Percentiles rank a stretch among this genome's conserved stretches.
Evolutionary conservation across 2,888 invertebrate genomes (phyloP).

Genomic region (Machimus rusticus): DNA sequence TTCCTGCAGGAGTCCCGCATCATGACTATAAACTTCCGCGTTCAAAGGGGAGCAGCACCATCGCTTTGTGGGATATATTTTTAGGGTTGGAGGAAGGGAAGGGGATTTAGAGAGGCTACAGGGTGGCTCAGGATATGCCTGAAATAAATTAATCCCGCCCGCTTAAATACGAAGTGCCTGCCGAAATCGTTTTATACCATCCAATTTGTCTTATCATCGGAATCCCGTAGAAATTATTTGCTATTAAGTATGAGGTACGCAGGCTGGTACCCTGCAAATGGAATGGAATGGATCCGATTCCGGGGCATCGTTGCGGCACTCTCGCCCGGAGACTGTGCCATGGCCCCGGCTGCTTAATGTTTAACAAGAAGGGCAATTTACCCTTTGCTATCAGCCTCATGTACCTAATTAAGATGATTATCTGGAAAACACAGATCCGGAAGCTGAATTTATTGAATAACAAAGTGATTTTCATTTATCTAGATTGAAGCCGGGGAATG

Average conservation of each 20-base stretch:
- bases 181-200: neutral
- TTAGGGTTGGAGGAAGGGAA: neutral
- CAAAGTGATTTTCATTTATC: slow-evolving; percentile 36
- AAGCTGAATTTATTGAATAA: slow-evolving; percentile 35
- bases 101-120: neutral
- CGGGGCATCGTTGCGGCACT: neutral
- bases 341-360: neutral
- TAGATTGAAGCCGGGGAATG: neutral
- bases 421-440: slow-evolving; percentile 31
- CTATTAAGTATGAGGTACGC: neutral
- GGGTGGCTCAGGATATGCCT: neutral
- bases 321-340: neutral
- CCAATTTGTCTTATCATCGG: neutral
- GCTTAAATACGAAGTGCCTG: neutral
- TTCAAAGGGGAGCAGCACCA: neutral
- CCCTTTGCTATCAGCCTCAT: slow-evolving; percentile 32
- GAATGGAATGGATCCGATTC: slow-evolving; percentile 2
- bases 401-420: slow-evolving; percentile 39
- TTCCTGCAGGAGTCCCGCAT: neutral
- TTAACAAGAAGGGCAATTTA: slow-evolving; percentile 12
- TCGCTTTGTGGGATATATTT: neutral
- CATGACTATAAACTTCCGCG: neutral
- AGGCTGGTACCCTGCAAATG: neutral
- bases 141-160: neutral
- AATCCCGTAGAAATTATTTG: neutral